Percentiles rank a stretch among this genome's conserved stretches.
phyloP scores from a whole-genome alignment of 2,888 invertebrate species.

The Cabera pusaria region DNA sequence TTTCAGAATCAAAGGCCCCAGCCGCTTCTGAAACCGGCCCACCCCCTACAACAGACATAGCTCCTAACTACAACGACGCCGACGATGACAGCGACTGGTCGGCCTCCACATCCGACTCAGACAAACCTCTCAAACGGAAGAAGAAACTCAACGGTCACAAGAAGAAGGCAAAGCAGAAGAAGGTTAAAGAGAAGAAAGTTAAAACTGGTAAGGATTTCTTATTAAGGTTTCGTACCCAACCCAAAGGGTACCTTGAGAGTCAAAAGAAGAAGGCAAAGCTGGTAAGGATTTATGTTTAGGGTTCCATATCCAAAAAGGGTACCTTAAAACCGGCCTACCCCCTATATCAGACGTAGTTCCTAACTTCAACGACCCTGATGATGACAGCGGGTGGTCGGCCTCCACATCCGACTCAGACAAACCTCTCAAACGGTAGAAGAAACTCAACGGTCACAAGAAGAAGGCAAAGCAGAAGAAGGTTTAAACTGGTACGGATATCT shows the following conservation, averaged over 20 bases:
- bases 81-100: slow-evolving; percentile 49
- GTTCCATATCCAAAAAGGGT: too few relatives aligned
- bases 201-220: slow-evolving; percentile 39
- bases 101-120: slow-evolving; percentile 61
- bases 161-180: slow-evolving; percentile 45
- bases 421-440: slow-evolving; percentile 52
- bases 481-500: slow-evolving; percentile 38
- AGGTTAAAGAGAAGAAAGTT: slow-evolving; percentile 42
- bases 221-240: too few relatives aligned
- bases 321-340: background rate
- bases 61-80: slow-evolving; percentile 19
- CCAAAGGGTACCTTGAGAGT: too few relatives aligned
- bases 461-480: slow-evolving; percentile 46
- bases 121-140: slow-evolving; percentile 60
- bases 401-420: slow-evolving; percentile 67
- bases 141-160: slow-evolving; percentile 29
- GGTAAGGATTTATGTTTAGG: too few relatives aligned
- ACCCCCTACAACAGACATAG: background rate
- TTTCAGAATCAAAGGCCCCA: slow-evolving; percentile 52
- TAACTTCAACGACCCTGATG: slow-evolving; percentile 24
- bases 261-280: too few relatives aligned
- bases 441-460: slow-evolving; percentile 32
- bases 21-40: background rate
- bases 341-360: background rate
- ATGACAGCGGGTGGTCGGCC: slow-evolving; percentile 50